Evolutionary conservation across 2,797 vertebrate species (phyloP).

Genomic region (Melanotaenia trifasciata): DNA sequence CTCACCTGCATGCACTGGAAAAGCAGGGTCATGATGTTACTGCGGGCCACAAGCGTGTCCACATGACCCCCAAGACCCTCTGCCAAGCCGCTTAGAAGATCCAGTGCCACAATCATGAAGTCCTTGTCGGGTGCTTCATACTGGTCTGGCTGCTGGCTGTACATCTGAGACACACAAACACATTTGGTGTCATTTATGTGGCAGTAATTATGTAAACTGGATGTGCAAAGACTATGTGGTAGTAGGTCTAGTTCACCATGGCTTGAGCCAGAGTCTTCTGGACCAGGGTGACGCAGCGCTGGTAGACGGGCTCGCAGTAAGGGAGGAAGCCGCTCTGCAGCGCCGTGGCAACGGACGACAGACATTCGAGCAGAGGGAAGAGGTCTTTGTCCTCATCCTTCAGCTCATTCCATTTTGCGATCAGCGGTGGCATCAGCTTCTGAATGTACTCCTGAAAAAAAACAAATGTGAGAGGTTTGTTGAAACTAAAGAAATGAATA

Average conservation of each 20-base stretch:
- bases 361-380: conserved; percentile 92
- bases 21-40: conserved; percentile 95
- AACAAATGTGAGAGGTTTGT: neutral
- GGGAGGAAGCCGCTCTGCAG: conserved; percentile 95
- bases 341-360: conserved; percentile 94
- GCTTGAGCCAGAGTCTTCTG: conserved; percentile 96
- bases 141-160: conserved; percentile 94
- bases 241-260: conserved; percentile 82
- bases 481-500: neutral
- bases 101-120: conserved; percentile 97
- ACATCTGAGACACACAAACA: conserved; percentile 84
- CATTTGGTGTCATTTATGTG: neutral
- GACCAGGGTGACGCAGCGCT: conserved; percentile 95
- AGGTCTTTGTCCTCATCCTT: conserved; percentile 97
- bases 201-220: neutral
- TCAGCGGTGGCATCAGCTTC: conserved; percentile 95
- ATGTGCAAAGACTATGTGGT: conserved; percentile 68
- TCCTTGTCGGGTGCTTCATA: conserved; percentile 96
- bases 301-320: conserved; percentile 96
- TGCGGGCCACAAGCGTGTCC: conserved; percentile 93
- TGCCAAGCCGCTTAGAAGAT: conserved; percentile 92
- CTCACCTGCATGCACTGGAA: conserved; percentile 97
- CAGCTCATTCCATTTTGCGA: conserved; percentile 96
- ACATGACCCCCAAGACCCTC: conserved; percentile 91
- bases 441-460: conserved; percentile 91